A percentile compares a stretch with the other conserved stretches of the same genome.
phyloP scores from a whole-genome alignment of 2,113 vertebrate genomes.

The Syrmaticus mikado region DNA sequence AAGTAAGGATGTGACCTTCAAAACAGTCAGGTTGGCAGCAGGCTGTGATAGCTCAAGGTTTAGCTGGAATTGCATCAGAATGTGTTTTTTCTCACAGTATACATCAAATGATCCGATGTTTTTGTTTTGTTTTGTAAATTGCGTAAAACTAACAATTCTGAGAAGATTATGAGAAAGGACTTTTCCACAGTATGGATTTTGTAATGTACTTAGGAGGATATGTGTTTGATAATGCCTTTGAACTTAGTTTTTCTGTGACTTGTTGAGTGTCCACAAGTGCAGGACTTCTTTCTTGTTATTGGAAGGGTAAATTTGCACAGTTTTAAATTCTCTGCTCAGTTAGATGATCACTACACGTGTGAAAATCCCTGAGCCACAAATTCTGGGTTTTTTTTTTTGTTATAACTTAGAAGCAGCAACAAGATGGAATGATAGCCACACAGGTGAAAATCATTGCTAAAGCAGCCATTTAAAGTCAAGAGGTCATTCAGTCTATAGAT shows the following conservation, averaged over 20 bases:
- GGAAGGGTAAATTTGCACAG: not conserved
- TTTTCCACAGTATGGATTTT: slow-evolving; percentile 5
- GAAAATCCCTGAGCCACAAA: not conserved
- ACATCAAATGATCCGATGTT: not conserved
- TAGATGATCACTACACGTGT: not conserved
- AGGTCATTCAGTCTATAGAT: not conserved
- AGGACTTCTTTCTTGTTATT: not conserved
- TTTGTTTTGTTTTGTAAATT: slow-evolving; percentile 3
- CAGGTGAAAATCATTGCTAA: not conserved
- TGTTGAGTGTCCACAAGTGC: not conserved
- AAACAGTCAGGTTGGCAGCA: not conserved
- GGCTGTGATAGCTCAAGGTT: not conserved
- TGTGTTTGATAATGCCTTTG: not conserved
- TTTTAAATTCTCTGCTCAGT: not conserved
- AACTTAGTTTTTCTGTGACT: not conserved
- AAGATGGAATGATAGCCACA: not conserved
- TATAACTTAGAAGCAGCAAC: not conserved
- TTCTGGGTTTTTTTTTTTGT: not conserved
- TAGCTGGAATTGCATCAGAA: not conserved
- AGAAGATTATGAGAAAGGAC: slow-evolving; percentile 28
- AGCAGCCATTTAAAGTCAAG: not conserved
- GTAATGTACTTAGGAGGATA: not conserved
- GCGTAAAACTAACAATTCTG: not conserved
- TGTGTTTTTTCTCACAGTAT: not conserved
- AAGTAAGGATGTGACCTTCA: slow-evolving; percentile 31